phyloP scores from a whole-genome alignment of 2,888 invertebrate species.

The Drosophila yooni region DNA sequence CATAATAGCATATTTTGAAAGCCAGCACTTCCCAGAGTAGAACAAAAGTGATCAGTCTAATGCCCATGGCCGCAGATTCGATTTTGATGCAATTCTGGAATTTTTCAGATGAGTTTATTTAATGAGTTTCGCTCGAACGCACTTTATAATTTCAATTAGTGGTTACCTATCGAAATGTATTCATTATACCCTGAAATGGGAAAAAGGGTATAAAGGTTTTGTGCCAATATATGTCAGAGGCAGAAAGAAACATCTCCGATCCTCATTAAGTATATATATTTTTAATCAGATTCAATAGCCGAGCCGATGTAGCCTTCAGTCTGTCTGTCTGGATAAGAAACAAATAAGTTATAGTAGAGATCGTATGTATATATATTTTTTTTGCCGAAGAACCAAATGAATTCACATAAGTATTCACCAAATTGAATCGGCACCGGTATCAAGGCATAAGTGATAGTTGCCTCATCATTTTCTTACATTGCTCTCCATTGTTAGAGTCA shows the following conservation, averaged over 20 bases:
- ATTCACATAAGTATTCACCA: no score
- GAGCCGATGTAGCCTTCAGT: neutral
- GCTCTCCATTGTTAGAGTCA: no score
- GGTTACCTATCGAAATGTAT: no score
- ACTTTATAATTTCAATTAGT: neutral
- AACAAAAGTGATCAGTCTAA: neutral
- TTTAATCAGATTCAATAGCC: neutral
- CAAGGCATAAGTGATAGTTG: no score
- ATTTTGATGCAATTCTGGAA: neutral
- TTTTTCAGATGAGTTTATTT: neutral
- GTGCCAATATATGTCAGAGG: neutral
- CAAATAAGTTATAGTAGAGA: neutral
- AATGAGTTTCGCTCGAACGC: neutral
- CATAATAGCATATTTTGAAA: neutral
- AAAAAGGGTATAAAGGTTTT: neutral
- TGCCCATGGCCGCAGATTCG: neutral
- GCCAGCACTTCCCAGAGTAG: neutral
- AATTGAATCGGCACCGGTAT: no score
- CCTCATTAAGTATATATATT: neutral
- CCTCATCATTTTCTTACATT: neutral
- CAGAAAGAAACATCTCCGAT: neutral
- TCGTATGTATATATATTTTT: neutral
- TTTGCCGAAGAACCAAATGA: no score
- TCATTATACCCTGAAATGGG: neutral
- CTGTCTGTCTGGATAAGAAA: no score